Base-by-base conservation (phyloP, 23 tunicate species). In the Styela clava region DNA sequence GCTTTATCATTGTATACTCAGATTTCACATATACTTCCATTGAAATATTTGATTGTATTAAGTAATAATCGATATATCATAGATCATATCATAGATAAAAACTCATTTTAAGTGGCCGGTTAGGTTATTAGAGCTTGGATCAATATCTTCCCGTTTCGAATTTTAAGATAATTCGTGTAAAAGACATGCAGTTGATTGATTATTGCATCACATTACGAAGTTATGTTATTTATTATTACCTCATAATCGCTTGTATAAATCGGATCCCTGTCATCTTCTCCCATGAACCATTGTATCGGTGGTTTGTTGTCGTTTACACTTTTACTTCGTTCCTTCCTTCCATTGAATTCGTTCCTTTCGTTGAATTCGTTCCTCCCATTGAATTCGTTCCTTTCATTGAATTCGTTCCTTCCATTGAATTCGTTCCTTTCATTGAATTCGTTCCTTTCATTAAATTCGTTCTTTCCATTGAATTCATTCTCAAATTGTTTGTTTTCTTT, bases 251-350 rank as follows among this genome's bases (percentile, higher is more conserved):
- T 67, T 0, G 32, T 29, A 67, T 67, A 67, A 18, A 67, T 67
- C 71, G 71, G 71, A 12, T 67, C 71, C 1, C 31, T 16, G 22
- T 67, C 71, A 67, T 67, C 71, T 12, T 67, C 71, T 25, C 71
- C 71, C 71, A 67, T 1, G 71, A 67, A 67, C 71, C 71, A 67
- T 29, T 25, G 56, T 44, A 44, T 12, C 56, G 56, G 56, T 5
- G 56, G 56, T 44, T 44, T 44, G 56, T 44, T 44, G 56, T 44
- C 31, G 22, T 67, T 67, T 24, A 1, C 71, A 24, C 71, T 67
- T 25, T 24, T 22, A 67, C 71, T 67, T 22, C 71, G 71, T 67
- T 67, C 71, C 0, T 12, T 12, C 56, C 56, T 44, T 44, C 12
- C 56, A 44, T 44, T 12, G 12, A 44, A 44, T 44, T 44, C 56